Evolutionary conservation across 1,140 invertebrate species (phyloP).

Genomic region (Drosophila lacteicornis): DNA sequence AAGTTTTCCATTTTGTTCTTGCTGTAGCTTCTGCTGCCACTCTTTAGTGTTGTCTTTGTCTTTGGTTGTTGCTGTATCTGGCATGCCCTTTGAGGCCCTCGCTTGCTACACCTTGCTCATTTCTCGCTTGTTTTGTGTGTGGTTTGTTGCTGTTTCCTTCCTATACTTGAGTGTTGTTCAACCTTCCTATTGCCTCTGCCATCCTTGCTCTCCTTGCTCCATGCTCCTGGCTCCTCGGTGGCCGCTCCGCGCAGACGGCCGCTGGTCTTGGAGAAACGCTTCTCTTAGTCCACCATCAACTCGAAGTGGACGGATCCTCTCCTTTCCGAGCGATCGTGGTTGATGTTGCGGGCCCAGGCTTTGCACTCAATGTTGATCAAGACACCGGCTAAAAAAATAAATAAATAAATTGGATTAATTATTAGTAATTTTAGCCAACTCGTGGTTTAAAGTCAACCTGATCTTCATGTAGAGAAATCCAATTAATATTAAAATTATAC

Average conservation of each 20-base stretch:
- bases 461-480: too few relatives aligned
- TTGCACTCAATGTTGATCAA: conserved; percentile 98
- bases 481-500: neutral
- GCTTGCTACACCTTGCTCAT: conserved; percentile 60
- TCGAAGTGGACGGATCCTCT: conserved; percentile 98
- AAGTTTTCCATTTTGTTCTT: conserved; percentile 55
- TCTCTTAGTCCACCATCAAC: conserved; percentile 94
- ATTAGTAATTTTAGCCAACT: too few relatives aligned
- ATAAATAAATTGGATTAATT: neutral
- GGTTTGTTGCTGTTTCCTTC: conserved; percentile 30
- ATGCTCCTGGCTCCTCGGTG: conserved; percentile 23
- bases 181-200: conserved; percentile 8
- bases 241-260: conserved; percentile 15
- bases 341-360: conserved; percentile 97
- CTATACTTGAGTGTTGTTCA: conserved; percentile 16
- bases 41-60: conserved; percentile 55
- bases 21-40: conserved; percentile 46
- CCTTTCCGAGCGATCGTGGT: conserved; percentile 93
- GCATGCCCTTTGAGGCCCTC: conserved; percentile 42
- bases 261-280: conserved; percentile 21
- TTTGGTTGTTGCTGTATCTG: conserved; percentile 82
- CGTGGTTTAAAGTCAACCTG: too few relatives aligned
- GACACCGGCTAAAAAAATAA: conserved; percentile 88
- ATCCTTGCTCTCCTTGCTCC: conserved; percentile 35
- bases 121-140: conserved; percentile 50